Evolutionary conservation across 53 echinoderm and acorn worm genomes (phyloP).

Genomic region (Stichopus horrens): DNA sequence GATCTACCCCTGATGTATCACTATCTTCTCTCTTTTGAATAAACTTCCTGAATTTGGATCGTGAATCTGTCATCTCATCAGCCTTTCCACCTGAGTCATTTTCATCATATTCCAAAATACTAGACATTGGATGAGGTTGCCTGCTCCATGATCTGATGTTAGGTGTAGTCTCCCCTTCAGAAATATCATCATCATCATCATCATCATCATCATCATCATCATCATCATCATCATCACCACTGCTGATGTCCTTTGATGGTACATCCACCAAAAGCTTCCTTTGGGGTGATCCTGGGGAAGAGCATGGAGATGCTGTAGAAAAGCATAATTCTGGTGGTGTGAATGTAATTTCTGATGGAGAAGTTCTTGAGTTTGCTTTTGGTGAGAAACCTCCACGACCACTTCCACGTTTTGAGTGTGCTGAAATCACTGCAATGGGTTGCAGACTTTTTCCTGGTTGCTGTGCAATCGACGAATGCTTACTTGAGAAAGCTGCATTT

Average conservation of each 20-base stretch:
- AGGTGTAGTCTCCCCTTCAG: constrained; percentile 28
- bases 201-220: neutral
- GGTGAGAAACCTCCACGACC: neutral
- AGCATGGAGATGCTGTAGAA: constrained; percentile 31
- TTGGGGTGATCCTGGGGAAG: constrained; percentile 32
- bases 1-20: neutral
- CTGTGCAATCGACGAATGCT: neutral
- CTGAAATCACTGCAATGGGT: neutral
- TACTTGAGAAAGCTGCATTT: neutral
- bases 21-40: neutral
- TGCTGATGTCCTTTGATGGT: neutral
- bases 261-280: constrained; percentile 6
- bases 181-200: constrained; percentile 1
- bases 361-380: neutral
- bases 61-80: neutral
- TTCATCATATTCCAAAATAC: neutral
- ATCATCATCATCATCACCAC: neutral
- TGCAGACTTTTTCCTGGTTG: neutral
- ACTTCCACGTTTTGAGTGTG: neutral
- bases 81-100: neutral
- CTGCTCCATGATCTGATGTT: neutral
- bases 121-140: neutral
- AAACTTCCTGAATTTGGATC: constrained; percentile 32
- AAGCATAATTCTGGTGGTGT: neutral
- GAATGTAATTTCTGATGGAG: neutral